These are phyloP conservation scores for Cynodonichthys magdalenae DNA, from an alignment of 2,797 vertebrate species.

Conservation along the genomic window DNA sequence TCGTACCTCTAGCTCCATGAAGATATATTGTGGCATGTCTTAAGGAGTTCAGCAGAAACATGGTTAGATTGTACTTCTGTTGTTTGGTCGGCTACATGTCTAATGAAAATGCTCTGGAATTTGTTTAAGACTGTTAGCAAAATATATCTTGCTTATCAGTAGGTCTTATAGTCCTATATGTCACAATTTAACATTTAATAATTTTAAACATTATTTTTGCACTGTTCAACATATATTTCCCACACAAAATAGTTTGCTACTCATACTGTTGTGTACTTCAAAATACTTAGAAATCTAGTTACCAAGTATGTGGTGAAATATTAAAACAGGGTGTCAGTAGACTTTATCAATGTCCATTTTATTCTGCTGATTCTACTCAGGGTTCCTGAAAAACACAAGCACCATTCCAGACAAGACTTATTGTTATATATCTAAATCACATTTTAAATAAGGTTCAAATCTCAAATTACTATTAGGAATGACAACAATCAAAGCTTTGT, in stretches of 20 bases:
- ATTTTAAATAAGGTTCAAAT: conserved; percentile 16
- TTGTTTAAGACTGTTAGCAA: conserved; percentile 19
- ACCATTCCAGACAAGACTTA: neutral
- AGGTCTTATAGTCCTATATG: neutral
- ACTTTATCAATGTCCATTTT: neutral
- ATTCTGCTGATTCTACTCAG: neutral
- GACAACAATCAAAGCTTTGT: conserved; percentile 5
- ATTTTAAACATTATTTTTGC: too few relatives aligned
- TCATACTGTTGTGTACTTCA: conserved; percentile 7
- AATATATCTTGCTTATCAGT: conserved; percentile 5
- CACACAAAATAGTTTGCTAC: too few relatives aligned
- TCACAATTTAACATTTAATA: too few relatives aligned
- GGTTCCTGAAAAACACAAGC: neutral
- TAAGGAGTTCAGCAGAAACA: conserved; percentile 41
- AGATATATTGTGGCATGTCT: conserved; percentile 29
- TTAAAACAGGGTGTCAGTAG: conserved; percentile 40
- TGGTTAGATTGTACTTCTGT: conserved; percentile 10
- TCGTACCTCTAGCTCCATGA: conserved; percentile 32
- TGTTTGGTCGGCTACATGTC: conserved; percentile 19
- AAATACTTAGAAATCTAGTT: conserved; percentile 36
- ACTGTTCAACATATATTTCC: too few relatives aligned
- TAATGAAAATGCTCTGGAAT: conserved; percentile 16
- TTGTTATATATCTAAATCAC: conserved; percentile 15
- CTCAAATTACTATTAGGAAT: conserved; percentile 15
- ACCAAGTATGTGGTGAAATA: conserved; percentile 23